Conservation (phyloP, 2,888 invertebrate genomes). For the Thysanoteuthis rhombus region DNA sequence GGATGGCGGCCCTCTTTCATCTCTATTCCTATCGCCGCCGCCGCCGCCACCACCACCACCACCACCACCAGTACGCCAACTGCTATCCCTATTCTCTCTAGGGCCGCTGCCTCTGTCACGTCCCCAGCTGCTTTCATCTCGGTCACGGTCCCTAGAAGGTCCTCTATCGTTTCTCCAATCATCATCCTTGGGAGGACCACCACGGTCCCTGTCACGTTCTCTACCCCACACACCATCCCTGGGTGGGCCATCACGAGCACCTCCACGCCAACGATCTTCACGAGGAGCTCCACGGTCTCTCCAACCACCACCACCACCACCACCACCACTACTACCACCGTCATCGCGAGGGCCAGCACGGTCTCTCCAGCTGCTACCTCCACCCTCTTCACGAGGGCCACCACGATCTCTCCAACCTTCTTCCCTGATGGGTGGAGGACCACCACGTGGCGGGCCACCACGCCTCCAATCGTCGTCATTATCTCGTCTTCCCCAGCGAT, state of each 20-base stretch:
- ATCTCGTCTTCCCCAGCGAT: constrained; percentile 31
- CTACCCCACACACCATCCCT: constrained; percentile 34
- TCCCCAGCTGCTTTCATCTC: background rate
- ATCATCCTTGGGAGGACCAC: background rate
- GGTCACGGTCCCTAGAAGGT: background rate
- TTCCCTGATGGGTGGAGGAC: constrained; percentile 19
- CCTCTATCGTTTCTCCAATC: background rate
- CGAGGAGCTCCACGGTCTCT: constrained; percentile 27
- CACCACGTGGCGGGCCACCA: constrained; percentile 21
- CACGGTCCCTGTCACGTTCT: constrained; percentile 29
- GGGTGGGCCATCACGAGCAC: constrained; percentile 32
- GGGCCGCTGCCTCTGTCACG: background rate
- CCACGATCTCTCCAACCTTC: constrained; percentile 36
- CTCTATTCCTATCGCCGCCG: background rate
- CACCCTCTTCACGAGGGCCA: constrained; percentile 36
- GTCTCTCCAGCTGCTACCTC: constrained; percentile 40
- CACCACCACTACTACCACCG: constrained; percentile 35
- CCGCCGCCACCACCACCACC: background rate
- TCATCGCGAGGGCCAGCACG: constrained; percentile 37
- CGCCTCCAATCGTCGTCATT: constrained; percentile 27
- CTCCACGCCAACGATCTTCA: constrained; percentile 20
- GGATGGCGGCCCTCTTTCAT: constrained; percentile 14
- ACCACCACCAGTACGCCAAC: background rate
- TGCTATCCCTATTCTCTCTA: background rate
- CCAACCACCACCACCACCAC: constrained; percentile 35